Evolutionary conservation across 2,797 vertebrate genomes (phyloP).

Genomic region (Eurystomus glaucurus): DNA sequence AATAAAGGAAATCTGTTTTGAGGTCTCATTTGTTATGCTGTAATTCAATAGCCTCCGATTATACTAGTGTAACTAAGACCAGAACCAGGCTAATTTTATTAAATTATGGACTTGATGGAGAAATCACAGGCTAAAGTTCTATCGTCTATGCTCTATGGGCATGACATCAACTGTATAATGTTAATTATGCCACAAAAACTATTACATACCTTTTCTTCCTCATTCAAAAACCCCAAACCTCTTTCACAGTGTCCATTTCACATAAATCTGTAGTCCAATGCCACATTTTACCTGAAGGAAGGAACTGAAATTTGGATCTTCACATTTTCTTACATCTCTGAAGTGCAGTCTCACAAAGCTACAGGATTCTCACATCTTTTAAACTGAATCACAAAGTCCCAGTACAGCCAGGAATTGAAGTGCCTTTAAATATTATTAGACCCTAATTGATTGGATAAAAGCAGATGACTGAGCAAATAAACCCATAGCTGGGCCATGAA

Average conservation of each 20-base stretch:
- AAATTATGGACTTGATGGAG: constrained; percentile 28
- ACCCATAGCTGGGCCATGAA: background rate
- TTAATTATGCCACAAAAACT: background rate
- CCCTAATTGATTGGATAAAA: background rate
- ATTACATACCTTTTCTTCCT: background rate
- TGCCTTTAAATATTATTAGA: background rate
- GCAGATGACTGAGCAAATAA: constrained; percentile 2
- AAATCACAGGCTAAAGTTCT: constrained; percentile 26
- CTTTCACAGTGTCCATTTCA: background rate
- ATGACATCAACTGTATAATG: background rate
- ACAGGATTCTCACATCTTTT: background rate
- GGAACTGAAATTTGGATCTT: background rate
- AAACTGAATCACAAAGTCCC: background rate
- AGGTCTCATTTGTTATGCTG: constrained; percentile 1
- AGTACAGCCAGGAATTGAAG: background rate
- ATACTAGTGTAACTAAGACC: background rate
- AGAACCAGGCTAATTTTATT: constrained; percentile 51
- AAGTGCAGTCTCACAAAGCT: background rate
- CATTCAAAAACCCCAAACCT: background rate
- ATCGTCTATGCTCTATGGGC: background rate
- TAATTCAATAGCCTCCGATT: constrained; percentile 43
- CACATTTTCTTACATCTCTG: background rate
- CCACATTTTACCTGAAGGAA: background rate
- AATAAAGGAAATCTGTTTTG: constrained; percentile 33
- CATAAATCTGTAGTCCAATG: background rate